Evolutionary conservation across 2,113 vertebrate species (phyloP), one percentile per base, ranked within the genome.

Genomic region (Nannospalax galili): DNA sequence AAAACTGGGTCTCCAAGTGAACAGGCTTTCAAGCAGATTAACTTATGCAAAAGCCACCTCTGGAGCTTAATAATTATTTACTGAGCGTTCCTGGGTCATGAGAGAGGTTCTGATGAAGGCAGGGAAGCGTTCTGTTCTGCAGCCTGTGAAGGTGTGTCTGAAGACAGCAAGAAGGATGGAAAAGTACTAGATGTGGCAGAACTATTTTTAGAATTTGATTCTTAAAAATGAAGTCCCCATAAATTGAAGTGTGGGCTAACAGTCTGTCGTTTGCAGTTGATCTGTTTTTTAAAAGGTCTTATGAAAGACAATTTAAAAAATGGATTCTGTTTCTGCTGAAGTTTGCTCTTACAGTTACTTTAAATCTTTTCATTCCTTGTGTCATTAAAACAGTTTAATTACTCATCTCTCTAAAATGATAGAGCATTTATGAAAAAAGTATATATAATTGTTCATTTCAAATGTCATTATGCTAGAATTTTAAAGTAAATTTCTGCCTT

Each of bases 31-130:
- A 98, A 98, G 98, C 98, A 98, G 97, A 98, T 98, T 98, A 98
- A 97, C 98, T 98, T 97, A 92, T 0, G 98, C 97, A 97, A 98
- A 98, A 98, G 82, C 97, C 95, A 97, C 97, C 97, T 97, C 96
- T 96, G 96, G 95, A 98, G 98, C 96, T 98, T 98, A 98, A 98
- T 98, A 98, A 98, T 98, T 98, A 98, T 98, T 99, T 98, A 98
- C 98, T 92, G 92, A 98, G 96, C 73, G 93, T 96, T 98, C 98
- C 97, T 97, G 98, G 98, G 98, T 98, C 98, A 98, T 98, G 98
- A 98, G 98, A 98, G 98, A 98, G 98, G 95, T 98, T 98, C 97
- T 98, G 94, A 97, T 98, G 98, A 98, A 98, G 98, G 98, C 99
- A 98, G 98, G 96, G 98, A 97, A 97, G 98, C 98, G 98, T 98